Base-by-base conservation (phyloP, 2,113 vertebrate species). In the Natator depressus region DNA sequence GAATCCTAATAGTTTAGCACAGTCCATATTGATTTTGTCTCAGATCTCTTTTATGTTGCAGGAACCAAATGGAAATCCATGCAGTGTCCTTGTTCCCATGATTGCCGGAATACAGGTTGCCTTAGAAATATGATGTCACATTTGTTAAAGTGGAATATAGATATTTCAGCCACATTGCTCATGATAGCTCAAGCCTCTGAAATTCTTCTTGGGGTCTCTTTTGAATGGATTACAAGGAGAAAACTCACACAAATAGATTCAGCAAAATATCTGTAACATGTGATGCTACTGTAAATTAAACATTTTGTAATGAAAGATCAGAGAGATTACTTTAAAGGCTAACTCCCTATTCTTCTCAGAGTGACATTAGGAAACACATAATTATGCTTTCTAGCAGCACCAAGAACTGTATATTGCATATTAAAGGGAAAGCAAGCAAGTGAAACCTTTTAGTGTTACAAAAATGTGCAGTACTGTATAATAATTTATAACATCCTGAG, bases 241-340 rank as follows among this genome's bases (percentile, higher is more conserved):
- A 89, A 97, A 82, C 11, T 87, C 0, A 5, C 57, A n/a, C 12
- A 96, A 95, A 97, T 88, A 72, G 10, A 93, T 86, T 6, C 81
- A 94, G 90, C 14, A 93, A 90, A 95, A 42, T 89, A 90, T 90
- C 97, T 98, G 96, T 96, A 98, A 97, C 91, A 85, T 1, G 84
- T 53, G 96, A 4, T 83, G 79, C 93, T 96, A 93, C 91, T 38
- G 89, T 85, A 96, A 89, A 96, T 96, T 94, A 98, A 97, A 93
- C 0, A 0, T 62, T 97, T 90, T 42, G 53, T 96, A 96, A 95
- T 93, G 96, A 87, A 96, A 95, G 93, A 98, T 93, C 78, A 96
- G 96, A 88, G 92, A 76, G 65, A 95, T 95, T 46, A 89, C 62
- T 89, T 93, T 1, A 91, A 97, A 89, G 95, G 19, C 65, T 51